phyloP scores from a whole-genome alignment of 2,888 invertebrate genomes.

The Coremacera marginata region DNA sequence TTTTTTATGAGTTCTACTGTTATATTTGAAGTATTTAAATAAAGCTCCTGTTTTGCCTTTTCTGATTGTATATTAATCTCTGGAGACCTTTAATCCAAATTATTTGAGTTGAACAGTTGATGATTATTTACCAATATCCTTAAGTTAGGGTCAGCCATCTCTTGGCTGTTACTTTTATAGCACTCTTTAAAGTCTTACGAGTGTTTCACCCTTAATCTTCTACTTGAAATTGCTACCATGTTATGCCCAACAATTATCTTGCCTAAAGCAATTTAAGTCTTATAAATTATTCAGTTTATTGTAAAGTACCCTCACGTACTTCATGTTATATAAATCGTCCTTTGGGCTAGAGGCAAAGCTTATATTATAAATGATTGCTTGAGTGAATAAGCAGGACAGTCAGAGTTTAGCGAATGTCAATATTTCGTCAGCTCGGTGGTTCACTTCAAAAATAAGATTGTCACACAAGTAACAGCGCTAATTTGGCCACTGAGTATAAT shows the following conservation, averaged over 20 bases:
- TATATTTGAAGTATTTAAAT: too few relatives aligned
- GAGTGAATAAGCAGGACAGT: background rate
- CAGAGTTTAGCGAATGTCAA: background rate
- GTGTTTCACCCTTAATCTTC: background rate
- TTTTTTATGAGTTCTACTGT: too few relatives aligned
- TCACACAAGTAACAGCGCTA: too few relatives aligned
- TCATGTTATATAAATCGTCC: background rate
- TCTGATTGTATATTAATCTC: too few relatives aligned
- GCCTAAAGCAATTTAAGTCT: conserved; percentile 3
- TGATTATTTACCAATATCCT: too few relatives aligned
- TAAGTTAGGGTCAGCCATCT: too few relatives aligned
- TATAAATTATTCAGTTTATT: conserved; percentile 26
- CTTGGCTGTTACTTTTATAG: too few relatives aligned
- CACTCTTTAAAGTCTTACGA: background rate
- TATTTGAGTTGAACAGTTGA: too few relatives aligned
- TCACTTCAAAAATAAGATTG: background rate
- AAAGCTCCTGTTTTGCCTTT: too few relatives aligned
- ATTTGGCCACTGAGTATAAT: too few relatives aligned
- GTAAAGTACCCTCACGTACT: conserved; percentile 2
- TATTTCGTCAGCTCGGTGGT: background rate
- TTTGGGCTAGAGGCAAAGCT: background rate
- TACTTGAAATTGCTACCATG: too few relatives aligned
- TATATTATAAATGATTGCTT: background rate
- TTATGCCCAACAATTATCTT: background rate
- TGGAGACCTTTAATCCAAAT: too few relatives aligned